Base-by-base conservation (phyloP, 2,888 invertebrate species). In the Stenichneumon culpator region DNA sequence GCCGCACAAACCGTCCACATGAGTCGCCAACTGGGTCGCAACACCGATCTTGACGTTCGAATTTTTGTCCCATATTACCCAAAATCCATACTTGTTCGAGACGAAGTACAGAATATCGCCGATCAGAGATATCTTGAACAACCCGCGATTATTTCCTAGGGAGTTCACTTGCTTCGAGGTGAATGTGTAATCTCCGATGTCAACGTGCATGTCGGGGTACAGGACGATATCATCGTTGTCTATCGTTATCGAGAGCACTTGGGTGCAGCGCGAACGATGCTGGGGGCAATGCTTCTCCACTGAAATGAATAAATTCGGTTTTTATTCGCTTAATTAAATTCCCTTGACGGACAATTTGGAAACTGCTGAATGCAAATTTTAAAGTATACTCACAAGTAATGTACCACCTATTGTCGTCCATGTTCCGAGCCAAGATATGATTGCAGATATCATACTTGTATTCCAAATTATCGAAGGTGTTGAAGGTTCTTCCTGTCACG, bases 381-480 rank as follows among this genome's bases (percentile, higher is more conserved):
- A 65, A 78, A 75, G 65, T n/a, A 50, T 75, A 94, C 95, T 95
- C 92, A 97, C 97, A 94, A 70, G 96, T 95, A 68, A 98, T 95
- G 69, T 95, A 95, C 97, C 98, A 98, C 52, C 96, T 95, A 67
- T 96, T 95, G 84, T 95, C 94, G 11, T 95, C 94, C 88, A 96
- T 95, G 92, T 98, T 97, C 81, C 97, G 94, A 0, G 97, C 97
- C 14, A 95, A 86, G 65, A 97, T 95, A 93, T 98, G 98, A 94
- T 97, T 96, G 93, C 98, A 98, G 19, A 97, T 95, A 88, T 97
- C 97, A 89, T 97, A 97, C 89, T 97, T 97, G 92, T 96, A 97
- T 90, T 97, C 96, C 0, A 96, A 95, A 19, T 96, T 96, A 92
- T 98, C 98, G 90, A 98, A 98, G 0, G 98, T 98, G 87, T 95